These are phyloP conservation scores for Drosophila greeni DNA, from an alignment of 2,888 invertebrate genomes.

Conservation along the genomic window DNA sequence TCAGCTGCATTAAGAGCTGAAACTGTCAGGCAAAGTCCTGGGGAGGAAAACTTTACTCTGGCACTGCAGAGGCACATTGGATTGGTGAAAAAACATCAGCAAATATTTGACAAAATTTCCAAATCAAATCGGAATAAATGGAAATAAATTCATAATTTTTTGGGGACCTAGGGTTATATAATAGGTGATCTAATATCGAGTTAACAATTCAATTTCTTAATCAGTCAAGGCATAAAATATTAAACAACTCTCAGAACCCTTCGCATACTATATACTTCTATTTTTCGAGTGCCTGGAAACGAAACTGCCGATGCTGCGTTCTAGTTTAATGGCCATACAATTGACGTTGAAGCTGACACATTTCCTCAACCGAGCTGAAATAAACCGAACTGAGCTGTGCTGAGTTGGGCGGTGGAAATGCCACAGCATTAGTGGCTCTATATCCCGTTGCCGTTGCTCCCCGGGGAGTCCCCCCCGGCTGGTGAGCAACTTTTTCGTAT, in stretches of 20 bases:
- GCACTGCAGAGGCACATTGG: conserved; percentile 42
- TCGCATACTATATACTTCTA: background rate
- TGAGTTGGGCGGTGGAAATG: conserved; percentile 32
- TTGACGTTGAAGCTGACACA: conserved; percentile 59
- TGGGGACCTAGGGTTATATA: too few species aligned
- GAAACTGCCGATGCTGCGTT: conserved; percentile 41
- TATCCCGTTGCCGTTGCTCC: conserved; percentile 19
- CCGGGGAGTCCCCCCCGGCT: background rate
- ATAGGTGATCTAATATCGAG: background rate
- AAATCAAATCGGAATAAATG: conserved; percentile 30
- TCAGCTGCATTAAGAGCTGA: conserved; percentile 40
- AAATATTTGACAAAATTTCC: conserved; percentile 39
- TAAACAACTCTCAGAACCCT: too few species aligned
- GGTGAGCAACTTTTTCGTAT: conserved; percentile 38
- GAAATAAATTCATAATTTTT: background rate
- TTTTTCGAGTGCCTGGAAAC: conserved; percentile 19
- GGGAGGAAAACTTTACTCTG: conserved; percentile 17
- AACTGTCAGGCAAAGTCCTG: conserved; percentile 22
- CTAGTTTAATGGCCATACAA: conserved; percentile 64
- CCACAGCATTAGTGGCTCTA: conserved; percentile 26
- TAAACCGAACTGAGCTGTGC: conserved; percentile 24
- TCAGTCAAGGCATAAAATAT: background rate
- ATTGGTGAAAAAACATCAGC: conserved; percentile 54
- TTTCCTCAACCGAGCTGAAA: conserved; percentile 33
- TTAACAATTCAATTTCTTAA: background rate